These are phyloP conservation scores for Xestoiulus laeticollis DNA, from an alignment of 2,888 invertebrate species.

Conservation along the genomic window DNA sequence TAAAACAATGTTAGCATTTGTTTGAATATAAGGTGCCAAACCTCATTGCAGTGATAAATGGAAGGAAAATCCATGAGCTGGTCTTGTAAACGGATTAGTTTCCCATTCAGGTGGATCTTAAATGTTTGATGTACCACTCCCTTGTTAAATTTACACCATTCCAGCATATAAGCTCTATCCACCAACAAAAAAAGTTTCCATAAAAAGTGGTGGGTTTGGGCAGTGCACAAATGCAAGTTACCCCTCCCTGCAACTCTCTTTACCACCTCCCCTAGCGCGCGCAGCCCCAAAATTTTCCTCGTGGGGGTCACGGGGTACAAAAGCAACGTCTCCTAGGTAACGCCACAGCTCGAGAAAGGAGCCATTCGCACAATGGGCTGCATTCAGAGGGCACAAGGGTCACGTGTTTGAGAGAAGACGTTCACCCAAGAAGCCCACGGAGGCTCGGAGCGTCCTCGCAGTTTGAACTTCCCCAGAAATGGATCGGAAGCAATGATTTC, in stretches of 20 bases:
- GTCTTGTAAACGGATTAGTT: neutral
- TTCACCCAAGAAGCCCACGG: neutral
- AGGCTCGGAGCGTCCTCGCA: neutral
- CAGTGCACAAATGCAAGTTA: neutral
- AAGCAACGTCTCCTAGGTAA: constrained; percentile 13
- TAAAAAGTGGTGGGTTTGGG: neutral
- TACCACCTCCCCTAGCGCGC: neutral
- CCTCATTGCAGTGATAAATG: too few relatives aligned
- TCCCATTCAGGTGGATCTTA: neutral
- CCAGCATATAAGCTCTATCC: neutral
- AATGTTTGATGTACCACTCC: neutral
- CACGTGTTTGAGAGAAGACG: neutral
- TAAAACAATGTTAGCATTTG: too few relatives aligned
- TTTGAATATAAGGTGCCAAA: too few relatives aligned
- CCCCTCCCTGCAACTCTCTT: neutral
- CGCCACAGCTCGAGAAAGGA: neutral
- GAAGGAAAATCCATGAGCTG: too few relatives aligned
- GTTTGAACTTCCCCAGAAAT: neutral
- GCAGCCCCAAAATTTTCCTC: neutral
- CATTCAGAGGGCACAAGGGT: constrained; percentile 1
- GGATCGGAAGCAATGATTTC: neutral
- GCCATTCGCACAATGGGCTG: neutral
- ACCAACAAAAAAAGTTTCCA: neutral
- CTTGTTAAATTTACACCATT: neutral
- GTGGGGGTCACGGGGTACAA: constrained; percentile 12